Percentiles rank a stretch among this genome's conserved stretches.
Conservation (phyloP, 2,888 invertebrate genomes). For the Baronia brevicornis region DNA sequence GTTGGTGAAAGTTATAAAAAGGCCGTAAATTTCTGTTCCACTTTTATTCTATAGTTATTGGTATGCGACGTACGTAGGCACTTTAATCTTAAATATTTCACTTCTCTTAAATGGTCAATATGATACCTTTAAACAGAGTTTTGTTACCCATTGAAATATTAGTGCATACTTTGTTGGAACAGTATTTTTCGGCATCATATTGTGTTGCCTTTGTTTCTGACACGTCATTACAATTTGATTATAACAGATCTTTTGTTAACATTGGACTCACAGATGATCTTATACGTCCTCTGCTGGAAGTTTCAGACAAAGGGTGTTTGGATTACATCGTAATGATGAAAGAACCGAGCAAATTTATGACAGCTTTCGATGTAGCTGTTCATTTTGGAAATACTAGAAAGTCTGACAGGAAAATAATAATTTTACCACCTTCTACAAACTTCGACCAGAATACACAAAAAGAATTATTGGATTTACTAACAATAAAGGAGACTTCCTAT, state of each 20-base stretch:
- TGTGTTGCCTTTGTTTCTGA: constrained; percentile 54
- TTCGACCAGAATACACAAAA: constrained; percentile 16
- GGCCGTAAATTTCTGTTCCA: no score
- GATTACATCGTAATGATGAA: constrained; percentile 55
- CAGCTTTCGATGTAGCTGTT: constrained; percentile 48
- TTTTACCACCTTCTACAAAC: constrained; percentile 37
- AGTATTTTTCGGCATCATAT: constrained; percentile 42
- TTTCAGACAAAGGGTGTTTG: constrained; percentile 64
- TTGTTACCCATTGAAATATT: constrained; percentile 42
- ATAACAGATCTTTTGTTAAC: constrained; percentile 30
- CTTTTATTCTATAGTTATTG: constrained; percentile 2
- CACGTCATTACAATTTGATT: constrained; percentile 26
- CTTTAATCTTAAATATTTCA: neutral
- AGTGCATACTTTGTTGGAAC: constrained; percentile 38
- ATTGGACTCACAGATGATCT: constrained; percentile 33
- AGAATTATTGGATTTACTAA: constrained; percentile 33
- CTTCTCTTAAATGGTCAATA: constrained; percentile 7
- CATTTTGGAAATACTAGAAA: constrained; percentile 51
- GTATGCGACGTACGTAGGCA: neutral
- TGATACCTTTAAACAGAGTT: constrained; percentile 16
- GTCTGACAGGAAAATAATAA: constrained; percentile 59
- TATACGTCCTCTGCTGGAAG: constrained; percentile 32
- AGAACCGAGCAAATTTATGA: constrained; percentile 49
- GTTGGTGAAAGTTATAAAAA: no score
- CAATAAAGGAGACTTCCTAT: constrained; percentile 41